These are phyloP conservation scores for Drosophila sordidula DNA, from an alignment of 2,888 invertebrate genomes.

Conservation along the genomic window DNA sequence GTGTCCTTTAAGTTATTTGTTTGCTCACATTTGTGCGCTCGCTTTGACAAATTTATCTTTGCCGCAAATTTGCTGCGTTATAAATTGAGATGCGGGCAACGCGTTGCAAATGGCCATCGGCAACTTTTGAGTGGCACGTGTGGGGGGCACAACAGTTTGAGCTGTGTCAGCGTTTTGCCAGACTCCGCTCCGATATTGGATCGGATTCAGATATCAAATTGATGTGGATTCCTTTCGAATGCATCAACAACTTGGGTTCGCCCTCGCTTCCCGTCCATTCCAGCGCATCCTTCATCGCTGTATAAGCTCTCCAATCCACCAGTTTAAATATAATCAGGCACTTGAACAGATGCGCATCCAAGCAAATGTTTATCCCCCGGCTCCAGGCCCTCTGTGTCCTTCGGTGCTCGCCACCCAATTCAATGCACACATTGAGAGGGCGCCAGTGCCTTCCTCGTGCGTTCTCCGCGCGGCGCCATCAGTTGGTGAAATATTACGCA, in stretches of 20 bases:
- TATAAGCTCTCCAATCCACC: slow-evolving; percentile 53
- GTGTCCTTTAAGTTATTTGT: slow-evolving; percentile 71
- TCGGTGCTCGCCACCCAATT: too few relatives aligned
- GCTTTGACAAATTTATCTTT: slow-evolving; percentile 74
- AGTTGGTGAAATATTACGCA: slow-evolving; percentile 74
- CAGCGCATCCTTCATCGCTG: slow-evolving; percentile 42
- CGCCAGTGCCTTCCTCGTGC: slow-evolving; percentile 21
- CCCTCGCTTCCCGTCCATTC: slow-evolving; percentile 17
- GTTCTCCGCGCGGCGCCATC: neutral
- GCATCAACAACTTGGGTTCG: slow-evolving; percentile 25
- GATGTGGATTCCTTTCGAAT: slow-evolving; percentile 19
- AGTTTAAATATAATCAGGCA: slow-evolving; percentile 74
- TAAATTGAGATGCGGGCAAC: slow-evolving; percentile 62
- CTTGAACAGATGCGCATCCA: slow-evolving; percentile 74
- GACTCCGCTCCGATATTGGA: slow-evolving; percentile 26
- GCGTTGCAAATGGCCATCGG: slow-evolving; percentile 35
- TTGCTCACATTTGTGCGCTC: slow-evolving; percentile 43
- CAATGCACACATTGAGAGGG: slow-evolving; percentile 13
- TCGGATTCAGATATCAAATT: slow-evolving; percentile 6
- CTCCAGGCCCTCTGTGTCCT: neutral
- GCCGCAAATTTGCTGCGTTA: slow-evolving; percentile 59
- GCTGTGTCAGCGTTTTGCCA: slow-evolving; percentile 29
- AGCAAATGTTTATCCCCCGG: slow-evolving; percentile 55
- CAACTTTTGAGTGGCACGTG: slow-evolving; percentile 40
- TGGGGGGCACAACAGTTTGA: neutral